phyloP scores from a whole-genome alignment of 2,797 vertebrate genomes.

The Phrynocephalus guinanensis region DNA sequence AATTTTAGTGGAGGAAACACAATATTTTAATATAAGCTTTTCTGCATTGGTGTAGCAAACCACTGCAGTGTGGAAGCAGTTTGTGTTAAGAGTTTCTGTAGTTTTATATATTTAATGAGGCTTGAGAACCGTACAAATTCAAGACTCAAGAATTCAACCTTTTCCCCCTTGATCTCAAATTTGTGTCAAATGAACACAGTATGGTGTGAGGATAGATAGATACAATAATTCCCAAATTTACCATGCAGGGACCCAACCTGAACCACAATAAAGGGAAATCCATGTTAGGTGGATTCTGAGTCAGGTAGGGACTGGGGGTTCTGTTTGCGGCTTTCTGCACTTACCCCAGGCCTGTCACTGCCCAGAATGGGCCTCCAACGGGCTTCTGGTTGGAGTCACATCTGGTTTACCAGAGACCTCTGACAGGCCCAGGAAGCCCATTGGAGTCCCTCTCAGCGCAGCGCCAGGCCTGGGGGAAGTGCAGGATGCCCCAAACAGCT shows the following conservation, averaged over 20 bases:
- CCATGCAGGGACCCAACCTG: not conserved
- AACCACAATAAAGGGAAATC: not conserved
- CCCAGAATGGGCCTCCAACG: too few relatives aligned
- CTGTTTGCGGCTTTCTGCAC: too few relatives aligned
- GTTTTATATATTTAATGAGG: slow-evolving; percentile 26
- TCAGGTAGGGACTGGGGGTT: too few relatives aligned
- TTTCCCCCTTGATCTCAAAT: slow-evolving; percentile 9
- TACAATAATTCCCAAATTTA: not conserved
- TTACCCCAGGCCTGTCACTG: too few relatives aligned
- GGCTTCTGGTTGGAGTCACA: too few relatives aligned
- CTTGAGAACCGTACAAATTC: slow-evolving; percentile 32
- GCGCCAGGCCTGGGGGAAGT: too few relatives aligned
- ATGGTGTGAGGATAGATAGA: not conserved
- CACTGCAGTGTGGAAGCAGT: not conserved
- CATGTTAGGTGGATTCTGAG: too few relatives aligned
- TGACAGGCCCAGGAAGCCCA: too few relatives aligned
- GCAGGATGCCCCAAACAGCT: too few relatives aligned
- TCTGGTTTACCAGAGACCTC: too few relatives aligned
- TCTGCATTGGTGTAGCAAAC: slow-evolving; percentile 25
- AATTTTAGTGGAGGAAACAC: slow-evolving; percentile 16
- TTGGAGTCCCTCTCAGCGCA: too few relatives aligned
- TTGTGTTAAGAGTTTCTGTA: slow-evolving; percentile 28
- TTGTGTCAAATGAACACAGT: not conserved
- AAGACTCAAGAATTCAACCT: slow-evolving; percentile 16
- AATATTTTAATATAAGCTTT: not conserved